Base-by-base conservation (phyloP, 1,140 invertebrate genomes). In the Paraescarpia echinospica region DNA sequence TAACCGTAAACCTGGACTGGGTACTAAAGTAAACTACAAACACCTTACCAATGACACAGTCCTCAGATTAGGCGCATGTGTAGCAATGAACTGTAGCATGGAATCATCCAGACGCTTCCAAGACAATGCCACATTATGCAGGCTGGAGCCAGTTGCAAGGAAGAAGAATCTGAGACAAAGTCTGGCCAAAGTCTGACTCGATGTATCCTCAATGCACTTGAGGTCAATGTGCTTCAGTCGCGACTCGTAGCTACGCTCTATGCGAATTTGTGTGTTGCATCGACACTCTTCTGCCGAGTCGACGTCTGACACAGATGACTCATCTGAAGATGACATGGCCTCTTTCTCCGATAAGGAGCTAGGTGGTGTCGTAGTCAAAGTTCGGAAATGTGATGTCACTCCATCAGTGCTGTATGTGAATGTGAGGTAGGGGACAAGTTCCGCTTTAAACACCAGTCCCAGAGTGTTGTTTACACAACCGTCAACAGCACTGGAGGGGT, bases 71-170 rank as follows among this genome's bases (percentile, higher is more conserved):
- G 90, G 90, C 0, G 90, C 0, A 31, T 90, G 90, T 34, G 34
- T 41, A 1, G 90, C 90, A 90, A 90, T 34, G 90, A 35, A 90
- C 34, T 41, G 35, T 1, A 90, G 90, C 90, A 90, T 90, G n/a
- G 34, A 34, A n/a, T 90, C 90, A 41, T 41, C 90, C 18, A 90
- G 90, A 14, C 59, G 18, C 22, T 77, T 77, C 59, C 59, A 77
- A 2, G 59, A 18, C 59, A 77, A 31, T 2, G 59, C 59, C 18
- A 77, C 18, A 31, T 77, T 18, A 2, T 77, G 59, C 59, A 77
- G 59, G 22, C 27, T 77, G 59, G 59, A 31, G 59, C 59, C 59
- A 77, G 59, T 31, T 31, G 4, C 59, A 12, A 77, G 59, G 59
- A 77, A 77, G 59, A 77, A 77, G 18, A 77, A 31, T 31, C 27